Evolutionary conservation across 2,888 invertebrate genomes (phyloP).

Genomic region (Stenolophus ochropezus): DNA sequence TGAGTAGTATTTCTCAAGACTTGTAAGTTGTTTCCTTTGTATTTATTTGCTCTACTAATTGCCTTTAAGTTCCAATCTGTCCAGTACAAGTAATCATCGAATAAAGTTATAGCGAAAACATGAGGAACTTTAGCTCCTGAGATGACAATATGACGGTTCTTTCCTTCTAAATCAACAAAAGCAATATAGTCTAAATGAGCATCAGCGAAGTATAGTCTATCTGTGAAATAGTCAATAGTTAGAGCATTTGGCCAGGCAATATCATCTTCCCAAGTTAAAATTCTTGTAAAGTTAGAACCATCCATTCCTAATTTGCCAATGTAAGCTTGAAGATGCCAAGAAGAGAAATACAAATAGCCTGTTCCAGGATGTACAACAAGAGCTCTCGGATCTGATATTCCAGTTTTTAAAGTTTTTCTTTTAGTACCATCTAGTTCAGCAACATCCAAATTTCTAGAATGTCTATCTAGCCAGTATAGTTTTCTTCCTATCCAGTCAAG

Average conservation of each 20-base stretch:
- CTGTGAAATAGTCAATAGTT: constrained; percentile 96
- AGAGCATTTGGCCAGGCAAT: constrained; percentile 99
- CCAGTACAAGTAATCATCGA: constrained; percentile 96
- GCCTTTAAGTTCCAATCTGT: constrained; percentile 99
- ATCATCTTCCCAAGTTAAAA: constrained; percentile 93
- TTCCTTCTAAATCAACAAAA: constrained; percentile 93
- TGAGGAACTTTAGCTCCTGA: constrained; percentile 92
- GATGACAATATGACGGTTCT: constrained; percentile 87
- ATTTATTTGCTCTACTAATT: constrained; percentile 93
- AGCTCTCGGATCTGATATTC: constrained; percentile 95
- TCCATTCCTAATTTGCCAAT: constrained; percentile 99
- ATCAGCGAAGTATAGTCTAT: constrained; percentile 97
- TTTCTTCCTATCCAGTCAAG: constrained; percentile 98
- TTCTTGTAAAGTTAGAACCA: constrained; percentile 91
- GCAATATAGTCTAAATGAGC: constrained; percentile 99
- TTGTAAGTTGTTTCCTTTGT: constrained; percentile 84
- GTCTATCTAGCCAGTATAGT: constrained; percentile 97
- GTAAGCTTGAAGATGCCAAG: constrained; percentile 97
- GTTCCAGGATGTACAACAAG: constrained; percentile 95
- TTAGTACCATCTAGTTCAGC: constrained; percentile 94
- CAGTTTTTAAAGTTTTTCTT: constrained; percentile 90
- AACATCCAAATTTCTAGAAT: constrained; percentile 96
- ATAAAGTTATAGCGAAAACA: constrained; percentile 94
- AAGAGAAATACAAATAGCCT: constrained; percentile 95
- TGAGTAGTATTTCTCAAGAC: constrained; percentile 93